Conservation (phyloP, 2,797 vertebrate species). For the Lepilemur ruficaudatus region DNA sequence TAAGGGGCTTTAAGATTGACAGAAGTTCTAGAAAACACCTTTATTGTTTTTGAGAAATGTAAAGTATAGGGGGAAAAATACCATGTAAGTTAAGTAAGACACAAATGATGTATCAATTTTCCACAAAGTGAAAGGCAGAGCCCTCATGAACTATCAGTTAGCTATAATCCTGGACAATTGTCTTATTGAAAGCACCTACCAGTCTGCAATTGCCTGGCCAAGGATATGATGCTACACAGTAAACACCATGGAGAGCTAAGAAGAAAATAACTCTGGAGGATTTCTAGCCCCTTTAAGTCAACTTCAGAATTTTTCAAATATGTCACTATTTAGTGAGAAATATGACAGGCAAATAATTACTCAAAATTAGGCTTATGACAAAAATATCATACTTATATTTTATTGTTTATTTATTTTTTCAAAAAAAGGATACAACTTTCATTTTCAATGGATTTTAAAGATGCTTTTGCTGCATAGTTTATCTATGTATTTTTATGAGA, state of each 20-base stretch:
- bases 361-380: conserved; percentile 32
- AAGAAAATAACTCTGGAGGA: conserved; percentile 9
- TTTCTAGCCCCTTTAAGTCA: neutral
- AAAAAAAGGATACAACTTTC: conserved; percentile 96
- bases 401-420: neutral
- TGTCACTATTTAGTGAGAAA: neutral
- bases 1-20: neutral
- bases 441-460: conserved; percentile 97
- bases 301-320: neutral
- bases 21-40: neutral
- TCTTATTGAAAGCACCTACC: neutral
- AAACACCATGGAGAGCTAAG: neutral
- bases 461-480: conserved; percentile 96
- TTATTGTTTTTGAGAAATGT: neutral
- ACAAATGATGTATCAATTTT: neutral
- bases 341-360: neutral
- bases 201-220: neutral
- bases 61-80: neutral
- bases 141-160: neutral
- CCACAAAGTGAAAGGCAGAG: neutral
- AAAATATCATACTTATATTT: neutral
- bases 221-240: neutral
- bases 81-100: neutral
- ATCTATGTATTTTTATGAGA: conserved; percentile 93
- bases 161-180: neutral